A percentile compares a stretch with the other conserved stretches of the same genome.
These are phyloP conservation scores for Hanleya hanleyi DNA, from an alignment of 2,888 invertebrate species.

Conservation along the genomic window DNA sequence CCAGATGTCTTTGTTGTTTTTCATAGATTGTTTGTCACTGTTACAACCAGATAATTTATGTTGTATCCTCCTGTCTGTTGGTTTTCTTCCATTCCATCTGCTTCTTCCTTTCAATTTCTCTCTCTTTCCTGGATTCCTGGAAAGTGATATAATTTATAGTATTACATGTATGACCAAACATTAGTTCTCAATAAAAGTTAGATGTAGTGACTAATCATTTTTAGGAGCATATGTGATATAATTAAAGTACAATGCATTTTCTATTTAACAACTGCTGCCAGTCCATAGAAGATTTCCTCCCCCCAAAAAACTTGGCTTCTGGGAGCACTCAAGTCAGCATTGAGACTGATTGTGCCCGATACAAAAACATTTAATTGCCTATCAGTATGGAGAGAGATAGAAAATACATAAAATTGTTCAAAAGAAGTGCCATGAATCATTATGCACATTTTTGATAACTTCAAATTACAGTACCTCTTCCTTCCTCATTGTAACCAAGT, in stretches of 20 bases:
- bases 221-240: neutral
- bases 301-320: no score
- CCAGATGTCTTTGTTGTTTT: no score
- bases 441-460: no score
- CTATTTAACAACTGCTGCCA: neutral
- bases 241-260: neutral
- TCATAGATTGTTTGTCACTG: no score
- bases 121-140: slow-evolving; percentile 57
- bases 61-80: slow-evolving; percentile 46
- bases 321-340: no score
- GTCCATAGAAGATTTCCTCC: neutral
- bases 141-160: slow-evolving; percentile 12
- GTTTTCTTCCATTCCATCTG: slow-evolving; percentile 63
- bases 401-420: no score
- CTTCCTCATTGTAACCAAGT: slow-evolving; percentile 69
- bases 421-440: no score
- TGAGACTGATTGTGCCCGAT: no score
- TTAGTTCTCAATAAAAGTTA: neutral
- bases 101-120: slow-evolving; percentile 58
- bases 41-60: no score
- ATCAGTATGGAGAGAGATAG: no score
- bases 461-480: slow-evolving; percentile 55
- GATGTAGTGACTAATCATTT: no score
- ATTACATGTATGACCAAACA: neutral
- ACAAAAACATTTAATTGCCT: no score